Evolutionary conservation across 2,797 vertebrate genomes (phyloP).

Genomic region (Tragopan temminckii): DNA sequence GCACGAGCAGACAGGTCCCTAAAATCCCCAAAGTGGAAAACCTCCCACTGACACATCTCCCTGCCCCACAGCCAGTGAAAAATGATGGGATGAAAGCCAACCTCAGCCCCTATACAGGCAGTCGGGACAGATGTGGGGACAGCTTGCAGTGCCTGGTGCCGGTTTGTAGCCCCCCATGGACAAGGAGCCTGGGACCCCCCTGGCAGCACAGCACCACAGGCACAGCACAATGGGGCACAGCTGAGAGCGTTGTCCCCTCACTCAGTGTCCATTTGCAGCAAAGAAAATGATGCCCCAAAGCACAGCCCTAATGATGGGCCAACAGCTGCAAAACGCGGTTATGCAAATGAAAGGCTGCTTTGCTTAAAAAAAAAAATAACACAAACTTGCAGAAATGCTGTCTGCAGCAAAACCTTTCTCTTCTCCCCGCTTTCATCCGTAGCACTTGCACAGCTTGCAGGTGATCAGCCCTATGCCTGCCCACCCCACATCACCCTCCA

Average conservation of each 20-base stretch:
- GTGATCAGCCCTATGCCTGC: background rate
- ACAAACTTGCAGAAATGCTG: fast-evolving
- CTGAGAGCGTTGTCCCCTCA: background rate
- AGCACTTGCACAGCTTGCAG: background rate
- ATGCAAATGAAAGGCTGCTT: background rate
- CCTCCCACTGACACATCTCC: fast-evolving
- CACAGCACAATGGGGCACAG: background rate
- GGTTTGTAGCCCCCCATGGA: background rate
- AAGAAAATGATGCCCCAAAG: constrained; percentile 22
- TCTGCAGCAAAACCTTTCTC: background rate
- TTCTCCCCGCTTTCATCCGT: background rate
- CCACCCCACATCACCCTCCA: background rate
- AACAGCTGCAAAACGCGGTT: constrained; percentile 39
- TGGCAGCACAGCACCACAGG: background rate
- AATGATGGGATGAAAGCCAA: background rate
- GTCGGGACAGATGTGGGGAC: background rate
- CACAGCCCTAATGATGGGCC: background rate
- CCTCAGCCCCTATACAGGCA: background rate
- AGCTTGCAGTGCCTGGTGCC: background rate
- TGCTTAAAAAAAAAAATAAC: background rate
- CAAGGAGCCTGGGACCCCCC: background rate
- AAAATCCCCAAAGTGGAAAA: background rate
- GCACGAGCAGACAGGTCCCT: background rate
- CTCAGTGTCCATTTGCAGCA: background rate
- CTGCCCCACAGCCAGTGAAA: background rate